Percentiles rank a stretch among this genome's conserved stretches.
Evolutionary conservation across 2,113 vertebrate genomes (phyloP).

Genomic region (Hypomesus transpacificus): DNA sequence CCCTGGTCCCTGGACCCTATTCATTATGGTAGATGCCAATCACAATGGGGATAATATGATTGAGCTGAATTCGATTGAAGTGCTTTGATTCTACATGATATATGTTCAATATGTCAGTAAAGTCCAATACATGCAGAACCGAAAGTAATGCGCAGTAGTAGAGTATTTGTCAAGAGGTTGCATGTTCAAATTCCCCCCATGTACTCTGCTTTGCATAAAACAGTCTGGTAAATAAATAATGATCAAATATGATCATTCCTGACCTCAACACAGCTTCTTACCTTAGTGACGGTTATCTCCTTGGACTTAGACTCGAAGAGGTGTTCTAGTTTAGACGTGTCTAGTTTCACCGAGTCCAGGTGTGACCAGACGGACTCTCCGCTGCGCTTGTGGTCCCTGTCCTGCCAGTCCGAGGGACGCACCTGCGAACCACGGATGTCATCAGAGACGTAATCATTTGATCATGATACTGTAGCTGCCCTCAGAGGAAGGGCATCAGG

Average conservation of each 20-base stretch:
- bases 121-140: too few relatives aligned
- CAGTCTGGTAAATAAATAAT: neutral
- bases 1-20: too few relatives aligned
- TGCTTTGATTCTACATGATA: too few relatives aligned
- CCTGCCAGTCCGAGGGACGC: constrained; percentile 82
- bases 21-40: neutral
- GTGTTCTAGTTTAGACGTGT: constrained; percentile 91
- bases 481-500: neutral
- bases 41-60: neutral
- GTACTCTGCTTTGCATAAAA: neutral
- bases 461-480: too few relatives aligned
- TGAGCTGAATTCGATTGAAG: neutral
- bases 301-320: constrained; percentile 97
- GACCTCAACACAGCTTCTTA: constrained; percentile 53
- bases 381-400: constrained; percentile 78
- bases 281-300: constrained; percentile 92
- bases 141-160: too few relatives aligned
- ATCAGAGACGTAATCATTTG: neutral
- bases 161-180: too few relatives aligned
- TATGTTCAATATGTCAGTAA: too few relatives aligned
- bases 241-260: neutral
- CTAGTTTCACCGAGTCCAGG: constrained; percentile 91
- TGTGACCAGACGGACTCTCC: constrained; percentile 91
- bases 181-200: too few relatives aligned
- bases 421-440: constrained; percentile 61